Evolutionary conservation across 2,888 invertebrate species (phyloP), one percentile per base, ranked within the genome.

Genomic region (Acanthosoma haemorrhoidale): DNA sequence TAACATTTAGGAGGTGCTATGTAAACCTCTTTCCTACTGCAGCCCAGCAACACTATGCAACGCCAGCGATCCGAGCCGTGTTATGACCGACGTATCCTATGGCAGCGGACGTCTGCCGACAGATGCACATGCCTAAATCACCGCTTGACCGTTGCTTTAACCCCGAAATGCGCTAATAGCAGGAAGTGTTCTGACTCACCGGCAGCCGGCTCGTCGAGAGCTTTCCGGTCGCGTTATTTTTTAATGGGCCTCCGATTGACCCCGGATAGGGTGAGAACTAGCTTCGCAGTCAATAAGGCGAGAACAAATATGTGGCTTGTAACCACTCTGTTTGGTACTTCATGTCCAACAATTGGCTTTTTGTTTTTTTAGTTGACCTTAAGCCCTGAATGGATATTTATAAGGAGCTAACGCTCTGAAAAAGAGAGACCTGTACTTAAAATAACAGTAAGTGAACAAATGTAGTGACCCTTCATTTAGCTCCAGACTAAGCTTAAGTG

Each of bases 141-240:
- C 25, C 51, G 51, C 51, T 51, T 51, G 51, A 51, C 51, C 51
- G 51, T 51, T 51, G 51, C 59, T 59, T 41, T 39, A 38, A 64
- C 64, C 38, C 34, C 34, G 21, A 38, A 36, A 29, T 41, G 18
- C 64, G 16, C 59, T 34, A 59, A 31, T 32, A 16, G 34, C 32
- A 21, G 59, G 59, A 39, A 64, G 39, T 39, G 29, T 25, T 18
- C 64, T 64, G 64, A 64, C 64, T 64, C 64, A 64, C 38, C 64
- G 61, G 39, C 64, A 64, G 39, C 29, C 39, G 38, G 64, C 64
- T 25, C 64, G 21, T 51, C 25, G 51, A 51, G 51, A 29, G 64
- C 64, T 25, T 64, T 41, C 39, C 39, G 39, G 36, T 25, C 15
- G 25, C 15, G 31, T 64, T 64, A 64, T 64, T 64, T 39, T 64